These are phyloP conservation scores for Adelosebastes latens DNA, from an alignment of 2,797 vertebrate genomes.

Conservation along the genomic window DNA sequence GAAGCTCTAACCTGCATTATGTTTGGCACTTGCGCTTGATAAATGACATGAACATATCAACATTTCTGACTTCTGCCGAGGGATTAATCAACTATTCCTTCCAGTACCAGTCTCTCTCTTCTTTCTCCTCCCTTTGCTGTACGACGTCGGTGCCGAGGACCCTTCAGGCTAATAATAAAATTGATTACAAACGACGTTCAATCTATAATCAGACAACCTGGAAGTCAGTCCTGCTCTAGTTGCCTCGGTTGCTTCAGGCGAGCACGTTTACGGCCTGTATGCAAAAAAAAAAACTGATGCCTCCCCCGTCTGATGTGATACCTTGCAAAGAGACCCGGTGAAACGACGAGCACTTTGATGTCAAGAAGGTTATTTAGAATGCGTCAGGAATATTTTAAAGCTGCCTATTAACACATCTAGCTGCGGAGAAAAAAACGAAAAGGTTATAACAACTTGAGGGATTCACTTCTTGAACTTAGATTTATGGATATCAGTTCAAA, in stretches of 20 bases:
- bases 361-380: conserved; percentile 69
- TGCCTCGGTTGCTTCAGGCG: conserved; percentile 48
- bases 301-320: conserved; percentile 65
- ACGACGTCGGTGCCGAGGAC: not conserved
- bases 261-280: conserved; percentile 55
- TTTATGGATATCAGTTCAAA: conserved; percentile 51
- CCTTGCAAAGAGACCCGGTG: conserved; percentile 60
- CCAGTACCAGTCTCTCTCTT: not conserved
- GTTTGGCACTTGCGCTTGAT: not conserved
- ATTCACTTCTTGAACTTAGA: conserved; percentile 35
- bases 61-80: not conserved
- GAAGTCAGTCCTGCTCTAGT: conserved; percentile 40
- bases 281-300: conserved; percentile 43
- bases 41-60: not conserved
- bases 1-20: not conserved
- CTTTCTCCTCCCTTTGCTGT: not conserved
- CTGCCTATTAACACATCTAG: conserved; percentile 49
- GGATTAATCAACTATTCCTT: not conserved
- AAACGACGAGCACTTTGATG: conserved; percentile 70
- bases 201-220: conserved; percentile 38
- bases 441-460: conserved; percentile 26
- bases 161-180: conserved; percentile 30
- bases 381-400: conserved; percentile 71
- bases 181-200: conserved; percentile 44
- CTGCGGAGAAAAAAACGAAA: not conserved